Base-by-base conservation (phyloP, 2,113 vertebrate species). In the Cnemophilus loriae region DNA sequence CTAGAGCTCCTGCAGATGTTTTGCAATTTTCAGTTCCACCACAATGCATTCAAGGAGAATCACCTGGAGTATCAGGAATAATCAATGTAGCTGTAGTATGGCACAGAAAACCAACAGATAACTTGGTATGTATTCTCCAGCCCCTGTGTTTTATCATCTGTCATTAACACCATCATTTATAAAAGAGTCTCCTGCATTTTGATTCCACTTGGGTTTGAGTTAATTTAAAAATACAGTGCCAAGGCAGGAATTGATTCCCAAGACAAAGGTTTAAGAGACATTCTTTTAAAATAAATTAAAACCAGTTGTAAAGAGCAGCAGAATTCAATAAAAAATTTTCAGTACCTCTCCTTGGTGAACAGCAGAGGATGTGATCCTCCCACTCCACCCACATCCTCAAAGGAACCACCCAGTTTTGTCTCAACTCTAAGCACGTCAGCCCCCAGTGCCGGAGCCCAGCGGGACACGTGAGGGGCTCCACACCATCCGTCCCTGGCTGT, bases 371-470 rank as follows among this genome's bases (percentile, higher is more conserved):
- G 39, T 61, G 82, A 59, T 47, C 24, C n/a, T 63, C 61, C 46
- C 42, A 28, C 12, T 44, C 44, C 11, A 10, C 8, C 16, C 24
- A 13, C 41, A 63, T 14, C 30, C 69, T 33, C 41, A 22, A 3
- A 42, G 16, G 22, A 55, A 50, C 9, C 32, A 46, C 53, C 16
- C 23, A 13, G 24, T 15, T 70, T 30, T 35, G 42, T 6, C 71
- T 15, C 8, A 2, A 8, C 37, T 37, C 15, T 1, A 4, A 13
- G 6, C 33, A 27, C 0, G 0, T 3, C 63, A 80, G 13, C 41
- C 49, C 49, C 7, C 41, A 9, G 64, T 2, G 18, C 47, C 8
- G 5, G 76, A 6, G 44, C 41, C 32, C 28, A 7, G 0, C 1
- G 0, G 32, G 30, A 35, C 35, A 67, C 11, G 4, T 0, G 49